Base-by-base conservation (phyloP, 2,113 vertebrate genomes). In the Nansenia antarctica region DNA sequence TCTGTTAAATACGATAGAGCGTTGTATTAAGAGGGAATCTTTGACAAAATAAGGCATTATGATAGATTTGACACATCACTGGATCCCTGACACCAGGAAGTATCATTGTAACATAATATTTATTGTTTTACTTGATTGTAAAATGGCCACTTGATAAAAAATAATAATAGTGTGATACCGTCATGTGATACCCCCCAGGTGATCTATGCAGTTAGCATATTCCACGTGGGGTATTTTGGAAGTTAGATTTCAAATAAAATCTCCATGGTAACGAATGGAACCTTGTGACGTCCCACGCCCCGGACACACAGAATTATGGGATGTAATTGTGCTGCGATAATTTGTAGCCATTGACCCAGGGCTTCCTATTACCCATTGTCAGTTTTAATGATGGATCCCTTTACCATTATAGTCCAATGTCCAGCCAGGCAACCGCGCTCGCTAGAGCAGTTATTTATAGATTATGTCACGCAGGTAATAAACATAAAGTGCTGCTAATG, bases 401-500 rank as follows among this genome's bases (percentile, higher is more conserved):
- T 95, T 94, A 94, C 92, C 93, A 94, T 96, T 94, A 93, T 91
- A 89, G 92, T 90, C 92, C 92, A 85, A 91, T 92, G 93, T 93
- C 92, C 92, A 88, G 93, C 93, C 93, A 91, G 86, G 72, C 57
- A 73, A 91, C 92, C 92, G 89, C 93, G 91, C 93, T 95, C 94
- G 93, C 93, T 94, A 81, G 76, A 82, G 92, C 92, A 91, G 93
- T 96, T 98, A 97, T 98, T 98, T 98, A 98, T 97, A 96, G 95
- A 98, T 93, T 92, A 93, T 96, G 95, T 96, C 95, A 94, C 93
- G 92, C 88, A 92, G 86, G 94, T 94, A 95, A 98, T 98, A 98
- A 98, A 98, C 95, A 95, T 95, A 94, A 96, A 95, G 93, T 94
- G 90, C 92, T 90, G 94, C 95, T 98, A 98, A 99, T 98, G 95